Conservation (phyloP, 2,797 vertebrate genomes). For the Sebastes nivosus region DNA sequence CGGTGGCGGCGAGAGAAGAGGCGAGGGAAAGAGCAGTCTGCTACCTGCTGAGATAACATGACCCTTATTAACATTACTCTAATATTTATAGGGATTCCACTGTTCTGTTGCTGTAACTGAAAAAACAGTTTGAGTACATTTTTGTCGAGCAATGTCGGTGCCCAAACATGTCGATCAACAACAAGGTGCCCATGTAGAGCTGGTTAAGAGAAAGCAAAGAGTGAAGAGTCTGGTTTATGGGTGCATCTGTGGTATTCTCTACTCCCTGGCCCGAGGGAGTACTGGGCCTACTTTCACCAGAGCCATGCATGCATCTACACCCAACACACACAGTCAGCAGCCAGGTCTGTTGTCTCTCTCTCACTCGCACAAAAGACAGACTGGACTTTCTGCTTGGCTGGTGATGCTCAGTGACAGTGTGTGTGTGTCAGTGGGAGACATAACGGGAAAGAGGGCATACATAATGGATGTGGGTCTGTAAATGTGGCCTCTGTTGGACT, state of each 20-base stretch:
- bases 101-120: too few relatives aligned
- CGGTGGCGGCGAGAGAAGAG: too few relatives aligned
- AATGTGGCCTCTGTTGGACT: background rate
- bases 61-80: too few relatives aligned
- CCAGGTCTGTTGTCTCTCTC: background rate
- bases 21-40: too few relatives aligned
- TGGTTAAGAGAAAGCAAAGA: background rate
- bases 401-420: slow-evolving; percentile 8
- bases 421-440: background rate
- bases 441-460: background rate
- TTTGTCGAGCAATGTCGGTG: background rate
- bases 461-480: background rate
- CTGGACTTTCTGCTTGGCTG: slow-evolving; percentile 21
- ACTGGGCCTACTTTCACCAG: background rate
- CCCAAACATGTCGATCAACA: background rate
- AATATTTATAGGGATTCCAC: too few relatives aligned
- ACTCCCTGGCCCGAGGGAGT: slow-evolving; percentile 26
- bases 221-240: background rate
- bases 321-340: background rate
- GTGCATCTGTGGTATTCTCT: slow-evolving; percentile 9
- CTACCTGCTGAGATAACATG: too few relatives aligned
- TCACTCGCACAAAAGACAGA: background rate
- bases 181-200: background rate
- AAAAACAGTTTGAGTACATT: background rate
- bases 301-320: background rate